Percentiles rank a stretch among this genome's conserved stretches.
These are phyloP conservation scores for Sparidentex hasta DNA, from an alignment of 2,797 vertebrate genomes.

Conservation along the genomic window DNA sequence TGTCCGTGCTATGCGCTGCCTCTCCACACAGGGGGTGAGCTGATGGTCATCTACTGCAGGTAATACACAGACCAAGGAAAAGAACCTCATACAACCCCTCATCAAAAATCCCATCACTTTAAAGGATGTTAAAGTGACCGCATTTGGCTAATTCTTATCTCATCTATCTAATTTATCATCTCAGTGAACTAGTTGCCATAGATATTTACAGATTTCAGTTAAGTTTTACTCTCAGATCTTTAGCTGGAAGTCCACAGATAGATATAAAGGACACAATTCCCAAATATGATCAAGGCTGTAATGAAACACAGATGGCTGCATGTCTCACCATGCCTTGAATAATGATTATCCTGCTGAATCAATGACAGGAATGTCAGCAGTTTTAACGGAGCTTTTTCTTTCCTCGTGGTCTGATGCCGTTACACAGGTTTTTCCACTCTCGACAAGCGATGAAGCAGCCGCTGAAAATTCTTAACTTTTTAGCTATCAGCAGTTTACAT, in stretches of 20 bases:
- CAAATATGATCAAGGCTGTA: background rate
- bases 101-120: no score
- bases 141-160: background rate
- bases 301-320: background rate
- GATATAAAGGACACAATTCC: background rate
- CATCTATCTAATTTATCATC: background rate
- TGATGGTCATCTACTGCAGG: no score
- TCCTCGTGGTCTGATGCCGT: constrained; percentile 35
- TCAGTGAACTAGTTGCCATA: background rate
- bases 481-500: constrained; percentile 52
- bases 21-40: no score
- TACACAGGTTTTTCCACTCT: constrained; percentile 20
- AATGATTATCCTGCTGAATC: constrained; percentile 30
- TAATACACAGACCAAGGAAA: no score
- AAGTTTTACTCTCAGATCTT: background rate
- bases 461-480: constrained; percentile 40
- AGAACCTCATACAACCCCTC: no score
- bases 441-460: constrained; percentile 43
- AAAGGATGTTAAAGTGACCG: no score
- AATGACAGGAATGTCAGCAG: constrained; percentile 23
- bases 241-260: background rate
- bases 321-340: background rate
- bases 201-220: background rate
- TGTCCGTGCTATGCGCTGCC: no score
- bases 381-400: constrained; percentile 41